phyloP scores from a whole-genome alignment of 2,888 invertebrate genomes.

The Stenurella melanura region DNA sequence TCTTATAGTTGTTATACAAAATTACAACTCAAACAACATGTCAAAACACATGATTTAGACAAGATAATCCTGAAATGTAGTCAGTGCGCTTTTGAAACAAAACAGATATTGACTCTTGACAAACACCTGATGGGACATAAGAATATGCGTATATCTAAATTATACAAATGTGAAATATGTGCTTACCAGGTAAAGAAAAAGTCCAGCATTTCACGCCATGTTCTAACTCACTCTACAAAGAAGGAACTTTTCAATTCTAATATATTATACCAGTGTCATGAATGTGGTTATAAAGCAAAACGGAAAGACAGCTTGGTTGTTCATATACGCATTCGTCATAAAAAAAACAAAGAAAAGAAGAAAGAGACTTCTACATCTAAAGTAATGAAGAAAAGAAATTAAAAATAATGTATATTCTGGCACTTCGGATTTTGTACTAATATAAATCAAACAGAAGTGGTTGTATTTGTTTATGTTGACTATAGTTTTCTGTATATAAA shows the following conservation, averaged over 20 bases:
- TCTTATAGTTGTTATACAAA: not conserved
- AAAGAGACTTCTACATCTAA: not conserved
- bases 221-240: not conserved
- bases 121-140: slow-evolving; percentile 15
- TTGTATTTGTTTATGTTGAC: no score
- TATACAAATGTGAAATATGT: slow-evolving; percentile 26
- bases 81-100: slow-evolving; percentile 22
- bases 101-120: not conserved
- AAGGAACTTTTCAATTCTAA: not conserved
- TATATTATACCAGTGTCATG: not conserved
- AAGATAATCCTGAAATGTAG: slow-evolving; percentile 25
- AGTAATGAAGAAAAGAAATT: not conserved
- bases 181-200: slow-evolving; percentile 23
- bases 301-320: slow-evolving; percentile 15
- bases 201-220: slow-evolving; percentile 11
- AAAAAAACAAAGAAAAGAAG: not conserved
- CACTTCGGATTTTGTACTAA: no score
- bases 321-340: slow-evolving; percentile 8
- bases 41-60: not conserved
- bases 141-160: slow-evolving; percentile 7
- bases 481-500: no score
- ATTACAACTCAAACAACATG: slow-evolving; percentile 6
- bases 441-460: no score
- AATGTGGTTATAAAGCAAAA: slow-evolving; percentile 11
- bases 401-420: not conserved